Conservation (phyloP, 1,140 invertebrate genomes). For the Piezodorus guildinii region DNA sequence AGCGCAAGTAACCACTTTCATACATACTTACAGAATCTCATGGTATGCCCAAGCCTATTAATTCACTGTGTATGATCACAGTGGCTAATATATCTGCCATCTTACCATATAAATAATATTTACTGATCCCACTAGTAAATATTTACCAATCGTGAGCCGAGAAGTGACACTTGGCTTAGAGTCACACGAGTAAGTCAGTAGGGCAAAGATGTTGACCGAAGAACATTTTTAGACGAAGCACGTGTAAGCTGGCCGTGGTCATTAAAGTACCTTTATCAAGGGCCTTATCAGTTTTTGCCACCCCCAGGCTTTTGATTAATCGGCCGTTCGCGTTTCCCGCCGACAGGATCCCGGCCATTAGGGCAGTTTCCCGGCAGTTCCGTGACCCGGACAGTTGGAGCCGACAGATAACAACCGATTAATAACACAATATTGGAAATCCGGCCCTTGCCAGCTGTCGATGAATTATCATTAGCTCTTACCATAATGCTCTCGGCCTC, state of each 20-base stretch:
- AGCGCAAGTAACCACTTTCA: too few species aligned
- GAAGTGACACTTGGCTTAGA: too few species aligned
- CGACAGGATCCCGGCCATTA: background rate
- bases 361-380: conserved; percentile 3
- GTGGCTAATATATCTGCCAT: too few species aligned
- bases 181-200: background rate
- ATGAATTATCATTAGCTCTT: conserved; percentile 15
- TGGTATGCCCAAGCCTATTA: too few species aligned
- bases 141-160: too few species aligned
- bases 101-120: too few species aligned
- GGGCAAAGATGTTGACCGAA: background rate
- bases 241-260: background rate
- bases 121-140: too few species aligned
- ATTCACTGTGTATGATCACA: too few species aligned
- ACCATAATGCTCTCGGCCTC: too few species aligned
- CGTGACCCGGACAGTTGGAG: conserved; percentile 13
- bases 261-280: conserved; percentile 11
- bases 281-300: conserved; percentile 8
- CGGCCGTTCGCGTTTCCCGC: conserved; percentile 11
- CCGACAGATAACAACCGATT: background rate
- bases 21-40: too few species aligned
- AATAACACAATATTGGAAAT: conserved; percentile 14
- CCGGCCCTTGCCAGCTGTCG: background rate
- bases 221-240: background rate
- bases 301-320: conserved; percentile 11